Conservation (phyloP, 2,797 vertebrate species). For the Strix occidentalis region DNA sequence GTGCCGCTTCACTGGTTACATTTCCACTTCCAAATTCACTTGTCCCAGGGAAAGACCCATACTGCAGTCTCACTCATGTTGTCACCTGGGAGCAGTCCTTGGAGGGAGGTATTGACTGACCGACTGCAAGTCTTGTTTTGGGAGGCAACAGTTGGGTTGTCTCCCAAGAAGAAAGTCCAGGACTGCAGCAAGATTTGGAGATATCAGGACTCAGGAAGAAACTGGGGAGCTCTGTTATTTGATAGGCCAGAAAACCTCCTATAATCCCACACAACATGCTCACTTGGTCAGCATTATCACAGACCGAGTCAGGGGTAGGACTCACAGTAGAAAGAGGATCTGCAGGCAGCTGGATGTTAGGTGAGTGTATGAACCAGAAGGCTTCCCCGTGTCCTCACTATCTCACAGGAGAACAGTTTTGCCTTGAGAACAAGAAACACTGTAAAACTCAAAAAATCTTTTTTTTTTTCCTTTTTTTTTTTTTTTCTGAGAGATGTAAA, state of each 20-base stretch:
- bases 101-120: neutral
- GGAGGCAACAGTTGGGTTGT: neutral
- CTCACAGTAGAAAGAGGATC: neutral
- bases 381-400: neutral
- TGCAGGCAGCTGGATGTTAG: neutral
- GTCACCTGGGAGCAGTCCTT: neutral
- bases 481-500: fast-evolving
- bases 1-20: neutral
- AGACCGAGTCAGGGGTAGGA: neutral
- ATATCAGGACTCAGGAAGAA: neutral
- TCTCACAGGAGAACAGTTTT: neutral
- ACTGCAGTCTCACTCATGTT: neutral
- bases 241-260: neutral
- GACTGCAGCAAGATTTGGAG: neutral
- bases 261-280: fast-evolving
- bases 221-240: neutral
- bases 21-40: neutral
- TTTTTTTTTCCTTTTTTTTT: too few species aligned
- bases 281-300: neutral
- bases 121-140: neutral
- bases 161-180: neutral
- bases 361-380: fast-evolving
- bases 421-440: neutral
- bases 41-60: neutral
- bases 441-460: neutral